A percentile compares a stretch with the other conserved stretches of the same genome.
These are phyloP conservation scores for Drosophila truncata DNA, from an alignment of 1,140 invertebrate genomes.

Conservation along the genomic window DNA sequence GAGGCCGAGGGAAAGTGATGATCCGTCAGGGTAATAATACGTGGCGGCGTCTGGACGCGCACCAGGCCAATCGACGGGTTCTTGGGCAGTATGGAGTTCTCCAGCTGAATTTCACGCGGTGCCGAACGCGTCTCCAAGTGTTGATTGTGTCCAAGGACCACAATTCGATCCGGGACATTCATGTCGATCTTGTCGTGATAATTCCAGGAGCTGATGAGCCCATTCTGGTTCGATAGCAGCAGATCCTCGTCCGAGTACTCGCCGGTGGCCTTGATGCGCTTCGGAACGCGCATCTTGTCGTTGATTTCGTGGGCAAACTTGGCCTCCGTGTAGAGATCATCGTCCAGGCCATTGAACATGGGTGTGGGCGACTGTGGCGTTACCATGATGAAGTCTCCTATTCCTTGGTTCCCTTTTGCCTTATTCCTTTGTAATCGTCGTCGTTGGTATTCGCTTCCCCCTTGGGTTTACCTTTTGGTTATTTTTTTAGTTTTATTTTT, in stretches of 20 bases:
- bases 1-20: conserved; percentile 92
- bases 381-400: conserved; percentile 85
- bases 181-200: conserved; percentile 92
- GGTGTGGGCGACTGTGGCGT: conserved; percentile 87
- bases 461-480: conserved; percentile 5
- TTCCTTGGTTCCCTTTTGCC: conserved; percentile 1
- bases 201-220: conserved; percentile 88
- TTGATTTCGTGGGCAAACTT: conserved; percentile 91
- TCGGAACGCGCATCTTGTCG: conserved; percentile 92
- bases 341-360: conserved; percentile 87
- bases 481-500: conserved; percentile 22
- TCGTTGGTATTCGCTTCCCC: conserved; percentile 14
- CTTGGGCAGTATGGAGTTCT: conserved; percentile 91
- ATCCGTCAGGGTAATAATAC: conserved; percentile 92
- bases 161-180: conserved; percentile 95
- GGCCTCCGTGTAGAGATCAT: conserved; percentile 89
- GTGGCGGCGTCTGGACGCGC: conserved; percentile 92
- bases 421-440: conserved; percentile 16
- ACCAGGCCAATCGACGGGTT: conserved; percentile 89
- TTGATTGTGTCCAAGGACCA: conserved; percentile 94
- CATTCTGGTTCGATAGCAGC: conserved; percentile 86
- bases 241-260: conserved; percentile 88
- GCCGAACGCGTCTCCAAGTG: conserved; percentile 92
- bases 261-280: conserved; percentile 90
- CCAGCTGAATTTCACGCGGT: conserved; percentile 93